Base-by-base conservation (phyloP, 2,888 invertebrate species). In the Sabatieria punctata region DNA sequence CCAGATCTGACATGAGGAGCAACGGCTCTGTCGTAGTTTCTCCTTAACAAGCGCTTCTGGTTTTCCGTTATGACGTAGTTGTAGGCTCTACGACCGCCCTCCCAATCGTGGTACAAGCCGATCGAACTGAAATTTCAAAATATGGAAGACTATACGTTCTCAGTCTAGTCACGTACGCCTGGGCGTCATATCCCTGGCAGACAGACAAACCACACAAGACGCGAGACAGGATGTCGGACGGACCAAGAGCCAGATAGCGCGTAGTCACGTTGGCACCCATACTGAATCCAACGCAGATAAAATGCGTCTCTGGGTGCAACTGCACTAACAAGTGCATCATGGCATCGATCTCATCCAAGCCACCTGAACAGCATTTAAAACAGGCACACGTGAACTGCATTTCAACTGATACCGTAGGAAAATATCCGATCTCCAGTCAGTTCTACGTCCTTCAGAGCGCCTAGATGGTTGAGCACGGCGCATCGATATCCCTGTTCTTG, bases 181-280 rank as follows among this genome's bases (percentile, higher is more conserved):
- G 78, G 38, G 85, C 85, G 67, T 85, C 82, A 67, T 89, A 91
- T 59, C 89, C 89, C 70, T 89, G 89, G 65, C 89, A 88, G 61
- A 89, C 80, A 27, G 88, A 86, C 58, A 91, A 78, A 25, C 80
- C 89, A 44, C 85, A 85, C 57, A 88, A 78, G 48, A 89, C 78
- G 61, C 77, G 33, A 2, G 18, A 2, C 13, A 13, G 18, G 23
- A 40, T 54, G 3, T 53, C 45, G 47, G 61, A 57, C 19, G 76
- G 75, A 33, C 65, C 65, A 68, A 88, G 85, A 33, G 88, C 86
- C 65, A 89, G 73, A 65, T 86, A 91, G 68, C 86, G 86, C n/a
- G 85, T 79, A 38, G 89, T 77, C 52, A 89, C 72, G 71, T 91
- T 91, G 23, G 84, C 91, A 39, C 91, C 91, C 65, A 91, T 76